These are phyloP conservation scores for Pangasius larnaudii DNA, from an alignment of 2,797 vertebrate genomes.

Conservation along the genomic window DNA sequence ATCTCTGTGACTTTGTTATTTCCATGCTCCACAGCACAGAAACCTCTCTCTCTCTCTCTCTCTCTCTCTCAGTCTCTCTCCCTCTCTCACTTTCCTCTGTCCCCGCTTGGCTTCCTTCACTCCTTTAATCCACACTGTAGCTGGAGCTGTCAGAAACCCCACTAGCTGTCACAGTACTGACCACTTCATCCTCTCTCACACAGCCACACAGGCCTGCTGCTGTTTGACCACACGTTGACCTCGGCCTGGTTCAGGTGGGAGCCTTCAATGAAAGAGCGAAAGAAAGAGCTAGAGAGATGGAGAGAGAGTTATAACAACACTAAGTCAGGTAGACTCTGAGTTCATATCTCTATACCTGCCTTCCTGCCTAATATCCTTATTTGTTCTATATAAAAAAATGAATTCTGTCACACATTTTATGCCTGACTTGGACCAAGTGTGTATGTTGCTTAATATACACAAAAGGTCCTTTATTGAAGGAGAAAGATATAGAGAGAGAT, in stretches of 20 bases:
- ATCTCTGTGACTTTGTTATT: slow-evolving; percentile 40
- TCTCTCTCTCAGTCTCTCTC: slow-evolving; percentile 23
- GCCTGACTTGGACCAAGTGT: slow-evolving; percentile 46
- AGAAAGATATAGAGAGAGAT: not conserved
- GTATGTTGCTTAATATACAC: slow-evolving; percentile 29
- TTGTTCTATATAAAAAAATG: slow-evolving; percentile 59
- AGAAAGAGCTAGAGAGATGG: slow-evolving; percentile 20
- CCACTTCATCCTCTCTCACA: slow-evolving; percentile 72
- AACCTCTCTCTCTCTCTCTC: slow-evolving; percentile 5
- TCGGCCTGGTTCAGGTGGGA: slow-evolving; percentile 52
- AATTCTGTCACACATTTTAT: slow-evolving; percentile 57
- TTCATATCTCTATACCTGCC: slow-evolving; percentile 56
- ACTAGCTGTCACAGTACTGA: slow-evolving; percentile 74
- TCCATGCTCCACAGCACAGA: slow-evolving; percentile 46
- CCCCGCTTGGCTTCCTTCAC: slow-evolving; percentile 15
- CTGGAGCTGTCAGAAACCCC: slow-evolving; percentile 71
- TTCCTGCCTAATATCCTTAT: slow-evolving; percentile 34
- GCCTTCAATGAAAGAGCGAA: slow-evolving; percentile 39
- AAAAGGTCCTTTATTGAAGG: not conserved
- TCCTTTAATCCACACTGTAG: slow-evolving; percentile 55
- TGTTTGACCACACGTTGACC: slow-evolving; percentile 57
- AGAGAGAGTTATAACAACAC: slow-evolving; percentile 37
- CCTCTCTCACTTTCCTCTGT: not conserved
- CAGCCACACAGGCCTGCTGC: slow-evolving; percentile 46
- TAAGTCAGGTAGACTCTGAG: slow-evolving; percentile 37